Conservation (phyloP, 1,140 invertebrate species). For the Pachyrhynchus sulphureomaculatus region DNA sequence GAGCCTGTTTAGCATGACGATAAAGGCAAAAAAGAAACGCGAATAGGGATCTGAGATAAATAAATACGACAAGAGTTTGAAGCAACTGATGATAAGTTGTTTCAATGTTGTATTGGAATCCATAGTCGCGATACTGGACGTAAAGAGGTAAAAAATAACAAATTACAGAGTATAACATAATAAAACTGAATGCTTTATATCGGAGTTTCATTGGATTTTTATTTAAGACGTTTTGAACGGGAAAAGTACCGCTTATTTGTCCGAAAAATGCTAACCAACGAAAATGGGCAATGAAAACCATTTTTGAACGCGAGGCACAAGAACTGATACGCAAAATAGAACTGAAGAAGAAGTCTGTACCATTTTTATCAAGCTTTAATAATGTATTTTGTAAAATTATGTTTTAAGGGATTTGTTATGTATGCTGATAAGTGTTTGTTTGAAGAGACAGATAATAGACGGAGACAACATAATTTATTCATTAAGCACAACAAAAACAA, state of each 20-base stretch:
- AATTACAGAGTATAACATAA: background rate
- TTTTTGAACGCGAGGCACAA: too few species aligned
- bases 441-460: too few species aligned
- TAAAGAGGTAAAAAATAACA: background rate
- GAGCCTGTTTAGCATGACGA: background rate
- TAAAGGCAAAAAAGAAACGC: constrained; percentile 3
- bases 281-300: background rate
- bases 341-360: too few species aligned
- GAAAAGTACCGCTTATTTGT: constrained; percentile 13
- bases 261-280: constrained; percentile 1
- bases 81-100: background rate
- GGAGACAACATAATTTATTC: too few species aligned
- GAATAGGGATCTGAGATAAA: background rate
- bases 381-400: too few species aligned
- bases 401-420: too few species aligned
- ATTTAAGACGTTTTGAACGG: constrained; percentile 15
- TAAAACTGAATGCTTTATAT: constrained; percentile 8
- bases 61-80: background rate
- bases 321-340: too few species aligned
- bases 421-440: too few species aligned
- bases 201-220: background rate
- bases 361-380: too few species aligned
- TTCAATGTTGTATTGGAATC: background rate
- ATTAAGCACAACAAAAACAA: too few species aligned
- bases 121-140: background rate